phyloP scores from a whole-genome alignment of 2,888 invertebrate genomes.

The Lasioglossum pauxillum region DNA sequence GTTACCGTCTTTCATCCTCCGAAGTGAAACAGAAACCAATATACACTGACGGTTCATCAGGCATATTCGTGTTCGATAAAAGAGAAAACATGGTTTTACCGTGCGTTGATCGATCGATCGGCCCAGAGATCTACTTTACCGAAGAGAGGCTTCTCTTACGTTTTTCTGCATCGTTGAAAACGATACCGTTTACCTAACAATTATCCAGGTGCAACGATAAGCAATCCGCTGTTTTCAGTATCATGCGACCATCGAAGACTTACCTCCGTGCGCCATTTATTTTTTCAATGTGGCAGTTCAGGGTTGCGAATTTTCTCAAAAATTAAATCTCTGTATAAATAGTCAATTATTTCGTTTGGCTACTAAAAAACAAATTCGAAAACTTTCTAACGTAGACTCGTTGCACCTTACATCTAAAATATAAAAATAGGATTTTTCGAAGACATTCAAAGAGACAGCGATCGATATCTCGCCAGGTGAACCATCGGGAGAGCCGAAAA shows the following conservation, averaged over 20 bases:
- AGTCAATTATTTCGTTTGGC: background rate
- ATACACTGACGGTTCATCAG: background rate
- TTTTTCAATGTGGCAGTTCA: too few species aligned
- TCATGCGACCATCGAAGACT: background rate
- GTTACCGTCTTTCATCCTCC: constrained; percentile 23
- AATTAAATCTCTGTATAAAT: too few species aligned
- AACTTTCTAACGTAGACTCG: background rate
- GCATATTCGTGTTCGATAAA: background rate
- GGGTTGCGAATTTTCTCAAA: background rate
- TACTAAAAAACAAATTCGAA: background rate
- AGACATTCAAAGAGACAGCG: background rate
- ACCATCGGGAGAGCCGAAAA: background rate
- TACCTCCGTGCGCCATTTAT: background rate
- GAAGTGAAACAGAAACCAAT: constrained; percentile 1
- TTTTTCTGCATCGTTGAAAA: background rate
- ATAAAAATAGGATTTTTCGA: background rate
- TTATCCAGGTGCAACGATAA: background rate
- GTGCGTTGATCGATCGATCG: background rate
- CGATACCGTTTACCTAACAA: background rate
- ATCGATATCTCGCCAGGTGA: background rate
- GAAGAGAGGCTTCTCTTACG: constrained; percentile 5
- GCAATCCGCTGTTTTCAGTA: background rate
- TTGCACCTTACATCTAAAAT: background rate
- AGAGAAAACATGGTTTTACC: background rate
- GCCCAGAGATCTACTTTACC: background rate